These are phyloP conservation scores for Dichetophora obliterata DNA, from an alignment of 2,888 invertebrate species.

Conservation along the genomic window DNA sequence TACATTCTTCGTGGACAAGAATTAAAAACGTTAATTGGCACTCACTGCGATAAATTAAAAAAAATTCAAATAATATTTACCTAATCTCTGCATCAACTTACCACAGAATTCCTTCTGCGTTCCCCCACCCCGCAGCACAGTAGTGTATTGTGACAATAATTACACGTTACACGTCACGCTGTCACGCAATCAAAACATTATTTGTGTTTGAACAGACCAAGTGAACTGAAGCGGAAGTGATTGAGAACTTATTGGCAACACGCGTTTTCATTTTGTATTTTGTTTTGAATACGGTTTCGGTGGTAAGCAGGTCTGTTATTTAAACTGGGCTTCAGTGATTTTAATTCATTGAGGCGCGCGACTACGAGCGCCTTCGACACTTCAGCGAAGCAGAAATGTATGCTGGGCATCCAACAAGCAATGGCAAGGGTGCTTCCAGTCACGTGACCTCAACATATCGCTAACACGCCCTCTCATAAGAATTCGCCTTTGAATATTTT, in stretches of 20 bases:
- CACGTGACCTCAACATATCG: conserved; percentile 20
- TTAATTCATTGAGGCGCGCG: conserved; percentile 45
- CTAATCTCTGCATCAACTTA: neutral
- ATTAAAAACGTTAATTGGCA: neutral
- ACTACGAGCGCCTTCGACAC: conserved; percentile 9
- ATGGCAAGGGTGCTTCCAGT: neutral
- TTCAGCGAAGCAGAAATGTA: neutral
- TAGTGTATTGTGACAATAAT: conserved; percentile 53
- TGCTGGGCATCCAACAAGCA: neutral
- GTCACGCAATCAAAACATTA: conserved; percentile 66
- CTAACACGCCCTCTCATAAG: conserved; percentile 49
- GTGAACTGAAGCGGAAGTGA: conserved; percentile 67
- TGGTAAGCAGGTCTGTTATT: neutral
- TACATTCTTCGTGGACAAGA: neutral
- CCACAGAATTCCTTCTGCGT: neutral
- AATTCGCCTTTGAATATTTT: neutral
- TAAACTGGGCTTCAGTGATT: conserved; percentile 29
- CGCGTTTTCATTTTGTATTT: conserved; percentile 56
- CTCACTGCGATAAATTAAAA: neutral
- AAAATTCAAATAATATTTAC: neutral
- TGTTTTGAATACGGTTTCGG: conserved; percentile 31
- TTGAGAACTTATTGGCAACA: conserved; percentile 67
- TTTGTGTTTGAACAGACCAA: conserved; percentile 64
- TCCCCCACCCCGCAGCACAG: neutral
- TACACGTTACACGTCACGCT: conserved; percentile 67